Percentiles rank a stretch among this genome's conserved stretches.
These are phyloP conservation scores for Amphiduros pacificus DNA, from an alignment of 2,888 invertebrate genomes.

Conservation along the genomic window DNA sequence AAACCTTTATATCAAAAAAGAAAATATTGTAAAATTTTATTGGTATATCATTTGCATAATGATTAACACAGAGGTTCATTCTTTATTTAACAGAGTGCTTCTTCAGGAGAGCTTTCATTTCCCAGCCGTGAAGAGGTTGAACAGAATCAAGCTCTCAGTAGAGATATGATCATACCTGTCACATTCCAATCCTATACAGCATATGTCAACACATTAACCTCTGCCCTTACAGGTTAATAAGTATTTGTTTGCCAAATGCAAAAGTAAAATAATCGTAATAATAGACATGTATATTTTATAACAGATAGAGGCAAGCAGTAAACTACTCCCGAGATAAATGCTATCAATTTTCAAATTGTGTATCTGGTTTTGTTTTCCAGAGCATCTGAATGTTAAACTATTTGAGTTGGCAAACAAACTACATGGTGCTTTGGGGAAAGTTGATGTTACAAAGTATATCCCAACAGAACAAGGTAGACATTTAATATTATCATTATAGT, in stretches of 20 bases:
- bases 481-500: background rate
- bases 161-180: slow-evolving; percentile 36
- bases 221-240: too few relatives aligned
- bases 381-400: slow-evolving; percentile 42
- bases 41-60: too few relatives aligned
- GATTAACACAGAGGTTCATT: too few relatives aligned
- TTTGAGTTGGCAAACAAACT: slow-evolving; percentile 38
- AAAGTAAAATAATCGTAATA: too few relatives aligned
- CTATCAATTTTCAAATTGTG: too few relatives aligned
- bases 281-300: too few relatives aligned
- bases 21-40: too few relatives aligned
- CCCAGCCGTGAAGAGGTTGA: slow-evolving; percentile 35
- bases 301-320: too few relatives aligned
- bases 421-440: slow-evolving; percentile 36
- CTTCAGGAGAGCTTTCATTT: slow-evolving; percentile 36
- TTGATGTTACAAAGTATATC: slow-evolving; percentile 32
- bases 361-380: slow-evolving; percentile 35
- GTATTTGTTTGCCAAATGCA: too few relatives aligned
- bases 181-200: slow-evolving; percentile 30
- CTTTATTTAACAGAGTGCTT: too few relatives aligned
- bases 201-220: slow-evolving; percentile 41
- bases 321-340: too few relatives aligned
- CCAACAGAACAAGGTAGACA: background rate
- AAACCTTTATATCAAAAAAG: too few relatives aligned
- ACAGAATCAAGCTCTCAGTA: slow-evolving; percentile 22